Base-by-base conservation (phyloP, 2,113 vertebrate species). In the Gavialis gangeticus region DNA sequence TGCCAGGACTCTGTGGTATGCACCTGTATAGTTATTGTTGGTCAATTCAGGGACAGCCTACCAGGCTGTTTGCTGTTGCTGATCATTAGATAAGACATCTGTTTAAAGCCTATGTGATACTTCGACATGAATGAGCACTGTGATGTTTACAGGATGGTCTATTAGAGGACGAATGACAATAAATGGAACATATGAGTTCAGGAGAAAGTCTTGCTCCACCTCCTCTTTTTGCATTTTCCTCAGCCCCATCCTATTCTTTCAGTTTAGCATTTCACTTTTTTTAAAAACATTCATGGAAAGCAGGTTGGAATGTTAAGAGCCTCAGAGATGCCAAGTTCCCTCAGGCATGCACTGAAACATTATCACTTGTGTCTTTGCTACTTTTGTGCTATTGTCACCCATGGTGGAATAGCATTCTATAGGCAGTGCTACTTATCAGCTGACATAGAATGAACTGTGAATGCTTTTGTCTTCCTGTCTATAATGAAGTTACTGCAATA, bases 341-440 rank as follows among this genome's bases (percentile, higher is more conserved):
- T 84, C 75, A 90, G 78, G 88, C 22, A 63, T 30, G 56, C n/a
- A 22, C 66, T 85, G 79, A 90, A 90, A 82, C 64, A 64, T 73
- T 54, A 14, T 64, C 86, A 46, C 9, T 46, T 46, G 46, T 46
- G 46, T 7, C 46, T 46, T 46, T 46, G 46, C 46, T 46, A 46
- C 46, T 46, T 46, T 46, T 46, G 46, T 46, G 46, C 46, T 46
- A 46, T 46, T 46, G 46, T 46, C 46, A 46, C 8, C 46, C 46
- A 46, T 78, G 7, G 7, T 73, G 4, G 58, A n/a, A 59, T 82
- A 75, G 75, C 66, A 66, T 27, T 93, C 18, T 16, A 4, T 79
- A 21, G 17, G 12, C 8, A 77, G n/a, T 22, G 15, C 13, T 79
- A 4, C 86, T 77, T 55, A 87, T 54, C 1, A 59, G 3, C 0